A percentile compares a stretch with the other conserved stretches of the same genome.
Evolutionary conservation across 2,113 vertebrate genomes (phyloP).

Genomic region (Calidris pygmaea): DNA sequence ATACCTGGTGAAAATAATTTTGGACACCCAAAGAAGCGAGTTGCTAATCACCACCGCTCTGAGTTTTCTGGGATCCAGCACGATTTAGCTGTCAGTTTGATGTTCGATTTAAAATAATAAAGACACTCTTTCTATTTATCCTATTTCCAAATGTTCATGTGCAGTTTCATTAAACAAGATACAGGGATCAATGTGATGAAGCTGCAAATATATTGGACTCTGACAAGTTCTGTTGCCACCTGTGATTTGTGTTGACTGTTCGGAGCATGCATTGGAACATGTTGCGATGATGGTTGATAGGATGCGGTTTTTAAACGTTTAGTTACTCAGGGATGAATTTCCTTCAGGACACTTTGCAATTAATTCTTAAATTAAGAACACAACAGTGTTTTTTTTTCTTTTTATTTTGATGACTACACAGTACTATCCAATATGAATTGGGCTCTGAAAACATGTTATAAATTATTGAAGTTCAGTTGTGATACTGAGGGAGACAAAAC

Average conservation of each 20-base stretch:
- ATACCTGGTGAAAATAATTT: not conserved
- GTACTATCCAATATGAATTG: not conserved
- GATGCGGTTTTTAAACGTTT: slow-evolving; percentile 29
- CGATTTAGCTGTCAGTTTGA: slow-evolving; percentile 28
- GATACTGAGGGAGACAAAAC: not conserved
- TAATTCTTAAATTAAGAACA: not conserved
- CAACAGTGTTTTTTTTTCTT: not conserved
- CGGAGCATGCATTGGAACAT: not conserved
- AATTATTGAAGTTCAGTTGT: not conserved
- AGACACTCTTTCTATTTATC: slow-evolving; percentile 67
- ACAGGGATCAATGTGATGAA: not conserved
- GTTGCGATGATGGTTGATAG: not conserved
- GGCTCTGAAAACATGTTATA: not conserved
- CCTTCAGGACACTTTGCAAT: slow-evolving; percentile 3
- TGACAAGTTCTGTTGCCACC: slow-evolving; percentile 2
- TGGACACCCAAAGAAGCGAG: slow-evolving; percentile 47
- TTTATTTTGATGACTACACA: not conserved
- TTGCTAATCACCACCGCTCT: not conserved
- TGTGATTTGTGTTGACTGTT: not conserved
- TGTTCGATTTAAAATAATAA: slow-evolving; percentile 66
- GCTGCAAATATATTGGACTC: not conserved
- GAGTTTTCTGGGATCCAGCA: slow-evolving; percentile 26
- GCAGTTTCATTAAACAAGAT: slow-evolving; percentile 53
- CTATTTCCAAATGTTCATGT: slow-evolving; percentile 46
- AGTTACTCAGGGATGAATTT: slow-evolving; percentile 70